Evolutionary conservation across 2,888 invertebrate genomes (phyloP).

Genomic region (Melitaea athalia): DNA sequence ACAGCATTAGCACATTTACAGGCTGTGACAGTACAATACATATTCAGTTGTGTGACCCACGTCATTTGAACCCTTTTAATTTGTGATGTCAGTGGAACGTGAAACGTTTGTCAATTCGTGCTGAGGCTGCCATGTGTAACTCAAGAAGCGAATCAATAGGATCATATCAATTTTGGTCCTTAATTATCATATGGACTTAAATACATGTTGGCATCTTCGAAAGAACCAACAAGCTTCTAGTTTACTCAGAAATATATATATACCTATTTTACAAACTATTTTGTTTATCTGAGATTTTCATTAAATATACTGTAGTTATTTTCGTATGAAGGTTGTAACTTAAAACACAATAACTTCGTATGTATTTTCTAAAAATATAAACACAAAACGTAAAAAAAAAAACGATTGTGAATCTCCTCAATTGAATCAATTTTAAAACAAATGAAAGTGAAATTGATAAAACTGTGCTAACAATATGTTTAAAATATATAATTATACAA

Average conservation of each 20-base stretch:
- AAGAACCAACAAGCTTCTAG: neutral
- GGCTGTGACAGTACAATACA: no score
- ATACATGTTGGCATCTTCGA: neutral
- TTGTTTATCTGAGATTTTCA: neutral
- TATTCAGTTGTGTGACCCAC: constrained; percentile 1
- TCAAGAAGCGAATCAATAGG: neutral
- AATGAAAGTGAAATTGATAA: no score
- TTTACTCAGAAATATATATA: neutral
- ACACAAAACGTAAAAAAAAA: neutral
- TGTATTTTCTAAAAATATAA: neutral
- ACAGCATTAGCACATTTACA: no score
- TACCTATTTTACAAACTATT: neutral
- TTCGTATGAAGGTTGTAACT: neutral
- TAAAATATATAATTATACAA: neutral
- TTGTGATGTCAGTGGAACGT: neutral
- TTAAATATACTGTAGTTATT: neutral
- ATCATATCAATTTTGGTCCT: neutral
- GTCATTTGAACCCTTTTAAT: constrained; percentile 6
- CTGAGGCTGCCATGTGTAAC: neutral
- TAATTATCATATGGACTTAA: neutral
- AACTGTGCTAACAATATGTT: no score
- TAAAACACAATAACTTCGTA: neutral
- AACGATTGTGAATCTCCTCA: no score
- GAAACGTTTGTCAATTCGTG: neutral
- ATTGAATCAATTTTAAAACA: no score